Percentiles rank a stretch among this genome's conserved stretches.
phyloP scores from a whole-genome alignment of 2,888 invertebrate genomes.

The Empis stercorea region DNA sequence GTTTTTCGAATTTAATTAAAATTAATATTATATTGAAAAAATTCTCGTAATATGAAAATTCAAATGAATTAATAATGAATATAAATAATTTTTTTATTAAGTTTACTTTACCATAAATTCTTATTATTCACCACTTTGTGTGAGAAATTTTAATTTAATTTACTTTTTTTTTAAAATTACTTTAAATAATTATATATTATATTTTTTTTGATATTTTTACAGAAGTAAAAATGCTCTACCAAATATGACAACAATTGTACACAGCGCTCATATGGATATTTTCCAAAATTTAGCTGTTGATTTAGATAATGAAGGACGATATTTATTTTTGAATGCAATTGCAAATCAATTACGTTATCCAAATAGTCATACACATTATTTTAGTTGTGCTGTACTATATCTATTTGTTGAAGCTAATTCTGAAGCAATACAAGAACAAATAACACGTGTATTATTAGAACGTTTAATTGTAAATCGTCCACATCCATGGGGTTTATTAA shows the following conservation, averaged over 20 bases:
- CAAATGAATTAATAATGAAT: too few species aligned
- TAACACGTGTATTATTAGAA: slow-evolving; percentile 90
- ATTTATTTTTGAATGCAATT: slow-evolving; percentile 94
- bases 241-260: slow-evolving; percentile 95
- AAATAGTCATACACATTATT: slow-evolving; percentile 99
- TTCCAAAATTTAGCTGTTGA: slow-evolving; percentile 98
- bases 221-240: slow-evolving; percentile 84
- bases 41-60: neutral
- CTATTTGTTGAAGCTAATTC: slow-evolving; percentile 95
- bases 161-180: too few species aligned
- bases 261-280: slow-evolving; percentile 98
- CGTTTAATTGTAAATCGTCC: slow-evolving; percentile 95
- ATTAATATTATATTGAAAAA: neutral
- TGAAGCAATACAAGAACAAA: slow-evolving; percentile 96
- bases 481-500: slow-evolving; percentile 97
- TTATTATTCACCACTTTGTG: too few species aligned
- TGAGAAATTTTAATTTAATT: too few species aligned
- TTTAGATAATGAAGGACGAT: slow-evolving; percentile 90
- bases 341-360: slow-evolving; percentile 98
- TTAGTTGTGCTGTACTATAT: slow-evolving; percentile 93
- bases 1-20: too few species aligned
- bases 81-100: too few species aligned
- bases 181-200: too few species aligned
- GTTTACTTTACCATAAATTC: too few species aligned
- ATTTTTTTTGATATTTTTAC: too few species aligned